phyloP scores from a whole-genome alignment of 2,797 vertebrate genomes.

The Coregonus suidteri region DNA sequence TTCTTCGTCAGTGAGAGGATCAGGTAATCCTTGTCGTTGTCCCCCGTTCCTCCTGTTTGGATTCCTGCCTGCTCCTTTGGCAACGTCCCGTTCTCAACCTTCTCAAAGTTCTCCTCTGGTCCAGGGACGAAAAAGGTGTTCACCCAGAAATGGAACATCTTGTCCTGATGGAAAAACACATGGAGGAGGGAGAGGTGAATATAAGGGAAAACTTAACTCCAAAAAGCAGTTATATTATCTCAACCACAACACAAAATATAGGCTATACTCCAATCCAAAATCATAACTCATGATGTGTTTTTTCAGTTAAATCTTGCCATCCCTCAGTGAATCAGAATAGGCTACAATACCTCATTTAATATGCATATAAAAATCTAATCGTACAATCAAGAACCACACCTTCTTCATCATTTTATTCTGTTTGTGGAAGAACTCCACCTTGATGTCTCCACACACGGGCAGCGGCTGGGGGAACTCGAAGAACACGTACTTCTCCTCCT shows the following conservation, averaged over 20 bases:
- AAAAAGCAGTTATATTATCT: too few species aligned
- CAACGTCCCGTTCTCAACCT: slow-evolving; percentile 91
- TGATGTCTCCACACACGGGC: slow-evolving; percentile 96
- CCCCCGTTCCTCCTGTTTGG: slow-evolving; percentile 58
- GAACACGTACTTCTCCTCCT: slow-evolving; percentile 92
- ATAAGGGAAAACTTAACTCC: background rate
- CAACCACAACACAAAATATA: background rate
- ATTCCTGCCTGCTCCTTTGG: slow-evolving; percentile 85
- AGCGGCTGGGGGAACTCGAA: slow-evolving; percentile 94
- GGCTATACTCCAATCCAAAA: too few species aligned
- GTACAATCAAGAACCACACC: slow-evolving; percentile 56
- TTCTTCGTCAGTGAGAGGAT: slow-evolving; percentile 94
- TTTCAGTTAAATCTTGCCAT: background rate
- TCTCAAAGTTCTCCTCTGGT: slow-evolving; percentile 64
- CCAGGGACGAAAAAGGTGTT: slow-evolving; percentile 95
- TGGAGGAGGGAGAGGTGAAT: background rate
- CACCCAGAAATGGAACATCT: slow-evolving; percentile 99
- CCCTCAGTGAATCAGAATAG: background rate
- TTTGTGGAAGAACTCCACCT: slow-evolving; percentile 98
- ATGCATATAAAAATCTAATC: background rate
- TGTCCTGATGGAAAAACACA: slow-evolving; percentile 76
- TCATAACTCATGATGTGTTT: background rate
- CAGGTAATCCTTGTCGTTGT: slow-evolving; percentile 88
- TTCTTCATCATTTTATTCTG: slow-evolving; percentile 99
- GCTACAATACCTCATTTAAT: background rate